These are phyloP conservation scores for Apostichopus parvimensis DNA, from an alignment of 35 echinoderm and acorn worm species.

Conservation along the genomic window DNA sequence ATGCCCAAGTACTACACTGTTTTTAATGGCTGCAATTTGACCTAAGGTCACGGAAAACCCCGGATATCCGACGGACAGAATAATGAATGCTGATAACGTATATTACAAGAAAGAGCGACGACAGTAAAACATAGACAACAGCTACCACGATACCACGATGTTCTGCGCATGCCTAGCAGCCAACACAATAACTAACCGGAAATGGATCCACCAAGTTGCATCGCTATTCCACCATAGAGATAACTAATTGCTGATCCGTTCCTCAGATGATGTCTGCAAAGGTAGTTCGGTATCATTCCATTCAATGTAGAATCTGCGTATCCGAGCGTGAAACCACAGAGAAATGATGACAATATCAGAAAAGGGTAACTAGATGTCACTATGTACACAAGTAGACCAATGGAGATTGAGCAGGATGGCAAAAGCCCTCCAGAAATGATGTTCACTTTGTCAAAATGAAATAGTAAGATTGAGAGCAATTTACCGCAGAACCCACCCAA, in stretches of 20 bases:
- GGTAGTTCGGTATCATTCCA: conserved; percentile 15
- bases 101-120: no score
- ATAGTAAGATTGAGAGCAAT: neutral
- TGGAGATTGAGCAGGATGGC: neutral
- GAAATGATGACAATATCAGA: neutral
- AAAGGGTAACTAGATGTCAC: neutral
- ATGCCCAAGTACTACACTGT: no score
- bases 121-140: no score
- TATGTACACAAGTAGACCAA: neutral
- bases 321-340: conserved; percentile 1
- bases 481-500: conserved; percentile 10
- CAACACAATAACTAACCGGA: neutral
- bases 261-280: neutral
- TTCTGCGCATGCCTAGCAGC: no score
- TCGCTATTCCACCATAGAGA: conserved; percentile 8
- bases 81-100: no score
- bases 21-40: no score
- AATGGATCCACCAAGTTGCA: conserved; percentile 12
- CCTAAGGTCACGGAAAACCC: no score
- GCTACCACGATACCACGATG: no score
- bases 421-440: neutral
- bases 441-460: neutral
- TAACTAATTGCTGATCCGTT: conserved; percentile 12
- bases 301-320: conserved; percentile 15
- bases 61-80: no score